These are phyloP conservation scores for Cairina moschata DNA, from an alignment of 2,113 vertebrate genomes.

Conservation along the genomic window DNA sequence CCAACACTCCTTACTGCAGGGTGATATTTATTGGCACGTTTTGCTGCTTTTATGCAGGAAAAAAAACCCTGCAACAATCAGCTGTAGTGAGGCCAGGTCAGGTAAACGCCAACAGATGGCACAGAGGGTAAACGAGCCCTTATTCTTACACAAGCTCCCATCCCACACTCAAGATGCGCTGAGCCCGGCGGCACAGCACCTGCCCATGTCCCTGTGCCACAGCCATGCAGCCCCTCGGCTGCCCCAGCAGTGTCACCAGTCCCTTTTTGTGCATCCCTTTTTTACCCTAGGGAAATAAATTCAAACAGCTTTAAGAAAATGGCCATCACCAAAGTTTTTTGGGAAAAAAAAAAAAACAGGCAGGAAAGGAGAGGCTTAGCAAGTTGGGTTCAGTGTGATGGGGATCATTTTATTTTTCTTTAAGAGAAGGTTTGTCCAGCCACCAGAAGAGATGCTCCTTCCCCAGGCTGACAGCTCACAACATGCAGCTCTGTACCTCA, in stretches of 20 bases:
- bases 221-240: too few relatives aligned
- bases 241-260: background rate
- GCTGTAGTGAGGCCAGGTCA: background rate
- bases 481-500: accelerated
- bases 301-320: background rate
- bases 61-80: background rate
- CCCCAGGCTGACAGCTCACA: accelerated
- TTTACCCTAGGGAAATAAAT: background rate
- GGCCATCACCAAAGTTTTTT: background rate
- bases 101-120: background rate
- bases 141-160: background rate
- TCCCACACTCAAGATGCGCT: too few relatives aligned
- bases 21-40: background rate
- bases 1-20: background rate
- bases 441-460: background rate
- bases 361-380: background rate
- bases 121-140: background rate
- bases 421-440: background rate
- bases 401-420: accelerated
- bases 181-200: background rate
- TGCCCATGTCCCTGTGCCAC: background rate
- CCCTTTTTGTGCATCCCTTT: background rate
- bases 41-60: background rate
- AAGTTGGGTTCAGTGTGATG: accelerated
- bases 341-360: background rate